Conservation (phyloP, 2,888 invertebrate genomes). For the Drosophila pseudotalamancana region DNA sequence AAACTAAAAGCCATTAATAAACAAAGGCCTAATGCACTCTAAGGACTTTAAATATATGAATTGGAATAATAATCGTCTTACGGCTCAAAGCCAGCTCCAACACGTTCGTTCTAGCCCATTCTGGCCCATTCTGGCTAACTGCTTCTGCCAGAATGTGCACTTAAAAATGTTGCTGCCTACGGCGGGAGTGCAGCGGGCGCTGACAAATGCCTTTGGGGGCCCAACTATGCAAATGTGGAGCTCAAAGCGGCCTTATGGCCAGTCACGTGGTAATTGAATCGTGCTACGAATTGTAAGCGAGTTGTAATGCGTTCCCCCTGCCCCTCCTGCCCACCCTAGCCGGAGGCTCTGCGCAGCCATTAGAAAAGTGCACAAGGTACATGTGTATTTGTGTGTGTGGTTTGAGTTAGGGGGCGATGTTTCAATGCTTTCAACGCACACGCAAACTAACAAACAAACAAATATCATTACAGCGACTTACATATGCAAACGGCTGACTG, state of each 20-base stretch:
- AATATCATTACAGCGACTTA: slow-evolving; percentile 76
- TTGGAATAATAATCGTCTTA: slow-evolving; percentile 20
- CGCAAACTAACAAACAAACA: slow-evolving; percentile 62
- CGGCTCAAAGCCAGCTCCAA: slow-evolving; percentile 7
- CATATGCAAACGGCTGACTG: slow-evolving; percentile 69
- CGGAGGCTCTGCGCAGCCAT: slow-evolving; percentile 32
- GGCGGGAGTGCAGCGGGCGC: slow-evolving; percentile 43
- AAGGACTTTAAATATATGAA: not conserved
- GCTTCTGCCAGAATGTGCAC: slow-evolving; percentile 43
- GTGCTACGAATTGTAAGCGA: slow-evolving; percentile 72
- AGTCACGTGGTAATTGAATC: slow-evolving; percentile 75
- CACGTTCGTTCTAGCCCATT: not conserved
- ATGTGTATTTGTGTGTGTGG: slow-evolving; percentile 15
- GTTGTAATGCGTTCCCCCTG: slow-evolving; percentile 55
- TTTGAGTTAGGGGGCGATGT: slow-evolving; percentile 58
- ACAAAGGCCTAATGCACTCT: slow-evolving; percentile 7
- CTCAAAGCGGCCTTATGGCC: slow-evolving; percentile 55
- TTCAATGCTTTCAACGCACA: slow-evolving; percentile 71
- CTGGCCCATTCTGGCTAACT: slow-evolving; percentile 7
- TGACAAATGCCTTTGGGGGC: slow-evolving; percentile 55
- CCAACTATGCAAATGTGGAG: slow-evolving; percentile 66
- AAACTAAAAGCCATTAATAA: slow-evolving; percentile 3
- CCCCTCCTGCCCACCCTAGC: not conserved
- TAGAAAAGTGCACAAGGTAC: slow-evolving; percentile 69
- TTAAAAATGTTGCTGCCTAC: slow-evolving; percentile 53